phyloP scores from a whole-genome alignment of 2,113 vertebrate species.

The Peromyscus polionotus region DNA sequence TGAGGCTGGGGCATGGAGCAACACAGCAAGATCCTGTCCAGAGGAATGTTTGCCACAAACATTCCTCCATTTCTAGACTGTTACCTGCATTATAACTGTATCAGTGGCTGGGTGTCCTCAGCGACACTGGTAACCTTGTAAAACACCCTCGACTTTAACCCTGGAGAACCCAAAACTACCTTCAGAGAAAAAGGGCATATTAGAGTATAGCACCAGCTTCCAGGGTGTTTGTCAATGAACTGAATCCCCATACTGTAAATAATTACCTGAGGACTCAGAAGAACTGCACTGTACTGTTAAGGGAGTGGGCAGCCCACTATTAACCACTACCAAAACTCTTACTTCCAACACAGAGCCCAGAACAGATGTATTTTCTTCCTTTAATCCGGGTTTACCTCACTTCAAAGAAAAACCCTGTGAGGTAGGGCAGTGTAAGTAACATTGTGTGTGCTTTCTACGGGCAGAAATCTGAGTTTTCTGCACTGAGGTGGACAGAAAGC shows the following conservation, averaged over 20 bases:
- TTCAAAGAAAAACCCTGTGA: neutral
- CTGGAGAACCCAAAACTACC: neutral
- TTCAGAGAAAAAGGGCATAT: neutral
- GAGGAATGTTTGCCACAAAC: neutral
- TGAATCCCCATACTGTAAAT: neutral
- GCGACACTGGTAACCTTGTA: neutral
- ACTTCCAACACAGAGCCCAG: neutral
- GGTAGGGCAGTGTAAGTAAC: neutral
- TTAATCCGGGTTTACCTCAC: neutral
- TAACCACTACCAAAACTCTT: neutral
- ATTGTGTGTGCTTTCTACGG: neutral
- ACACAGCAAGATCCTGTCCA: neutral
- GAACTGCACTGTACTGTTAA: neutral
- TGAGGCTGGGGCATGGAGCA: neutral
- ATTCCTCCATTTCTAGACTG: neutral
- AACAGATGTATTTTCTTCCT: conserved; percentile 35
- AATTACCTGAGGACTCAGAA: neutral
- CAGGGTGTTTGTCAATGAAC: neutral
- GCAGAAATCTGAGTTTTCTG: conserved; percentile 38
- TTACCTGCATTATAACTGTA: neutral
- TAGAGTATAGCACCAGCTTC: neutral
- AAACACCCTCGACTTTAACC: neutral
- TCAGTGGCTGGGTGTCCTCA: neutral
- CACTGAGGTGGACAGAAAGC: neutral
- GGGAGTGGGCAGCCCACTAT: neutral